Evolutionary conservation across 2,888 invertebrate species (phyloP).

Genomic region (Ennomos fuscantarius): DNA sequence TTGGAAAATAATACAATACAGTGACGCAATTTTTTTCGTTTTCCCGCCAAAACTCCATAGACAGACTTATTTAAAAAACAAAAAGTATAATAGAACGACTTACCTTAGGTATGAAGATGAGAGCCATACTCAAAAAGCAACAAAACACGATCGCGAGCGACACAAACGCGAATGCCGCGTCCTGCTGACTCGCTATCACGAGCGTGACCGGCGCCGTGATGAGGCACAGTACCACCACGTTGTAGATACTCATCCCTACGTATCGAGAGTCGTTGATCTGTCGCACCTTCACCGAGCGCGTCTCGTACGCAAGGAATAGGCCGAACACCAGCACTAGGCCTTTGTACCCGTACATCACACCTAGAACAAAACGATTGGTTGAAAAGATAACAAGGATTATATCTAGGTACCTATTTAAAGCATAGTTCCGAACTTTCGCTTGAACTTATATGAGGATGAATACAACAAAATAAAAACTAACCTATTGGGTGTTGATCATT

Average conservation of each 20-base stretch:
- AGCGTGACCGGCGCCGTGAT: conserved; percentile 99
- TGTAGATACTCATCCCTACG: conserved; percentile 99
- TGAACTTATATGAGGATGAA: too few relatives aligned
- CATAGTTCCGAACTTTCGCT: too few relatives aligned
- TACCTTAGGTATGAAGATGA: conserved; percentile 99
- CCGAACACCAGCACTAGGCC: conserved; percentile 98
- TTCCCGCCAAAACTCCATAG: too few relatives aligned
- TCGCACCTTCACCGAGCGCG: conserved; percentile 97
- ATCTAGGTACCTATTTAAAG: too few relatives aligned
- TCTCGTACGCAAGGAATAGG: conserved; percentile 98
- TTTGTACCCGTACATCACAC: conserved; percentile 98
- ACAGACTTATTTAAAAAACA: too few relatives aligned
- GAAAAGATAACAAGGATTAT: too few relatives aligned
- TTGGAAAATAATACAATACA: too few relatives aligned
- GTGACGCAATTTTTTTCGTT: too few relatives aligned
- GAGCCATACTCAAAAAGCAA: conserved; percentile 98
- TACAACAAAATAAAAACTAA: too few relatives aligned
- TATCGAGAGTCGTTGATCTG: conserved; percentile 99
- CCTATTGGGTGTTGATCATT: too few relatives aligned
- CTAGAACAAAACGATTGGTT: conserved; percentile 73
- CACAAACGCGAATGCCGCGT: conserved; percentile 98
- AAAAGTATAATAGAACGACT: conserved; percentile 33
- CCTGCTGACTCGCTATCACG: conserved; percentile 98
- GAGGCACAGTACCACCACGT: conserved; percentile 98
- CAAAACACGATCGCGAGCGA: conserved; percentile 98